Percentiles rank a stretch among this genome's conserved stretches.
These are phyloP conservation scores for Trachelipus rathkii DNA, from an alignment of 1,140 invertebrate genomes.

Conservation along the genomic window DNA sequence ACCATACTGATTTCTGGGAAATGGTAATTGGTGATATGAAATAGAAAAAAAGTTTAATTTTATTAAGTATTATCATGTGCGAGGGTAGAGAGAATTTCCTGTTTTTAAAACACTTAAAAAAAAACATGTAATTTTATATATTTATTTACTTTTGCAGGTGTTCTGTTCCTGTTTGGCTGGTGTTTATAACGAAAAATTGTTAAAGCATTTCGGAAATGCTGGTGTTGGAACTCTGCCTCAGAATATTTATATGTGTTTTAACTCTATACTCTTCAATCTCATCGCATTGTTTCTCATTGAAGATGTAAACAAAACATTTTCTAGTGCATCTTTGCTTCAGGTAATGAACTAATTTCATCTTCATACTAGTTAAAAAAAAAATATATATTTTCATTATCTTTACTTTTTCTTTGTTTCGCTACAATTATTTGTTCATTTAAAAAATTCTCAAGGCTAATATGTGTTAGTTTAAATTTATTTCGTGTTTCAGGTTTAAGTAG, in stretches of 20 bases:
- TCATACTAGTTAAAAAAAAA: background rate
- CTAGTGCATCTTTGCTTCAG: background rate
- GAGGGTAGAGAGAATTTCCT: too few species aligned
- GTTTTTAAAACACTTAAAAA: too few species aligned
- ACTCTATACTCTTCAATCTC: conserved; percentile 87
- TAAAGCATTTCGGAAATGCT: conserved; percentile 68
- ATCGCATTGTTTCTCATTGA: conserved; percentile 63
- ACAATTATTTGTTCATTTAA: too few species aligned
- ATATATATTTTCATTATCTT: background rate
- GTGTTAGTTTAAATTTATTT: too few species aligned
- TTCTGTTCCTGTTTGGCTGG: conserved; percentile 90
- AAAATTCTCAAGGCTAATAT: too few species aligned
- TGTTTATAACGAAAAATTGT: conserved; percentile 91
- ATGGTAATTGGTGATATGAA: too few species aligned
- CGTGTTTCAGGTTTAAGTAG: too few species aligned
- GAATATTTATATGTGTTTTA: conserved; percentile 93
- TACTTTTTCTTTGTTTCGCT: background rate
- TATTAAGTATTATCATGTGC: too few species aligned
- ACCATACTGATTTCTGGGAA: too few species aligned
- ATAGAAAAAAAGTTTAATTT: too few species aligned
- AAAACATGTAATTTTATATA: too few species aligned
- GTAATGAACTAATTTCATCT: background rate
- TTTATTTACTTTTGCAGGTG: conserved; percentile 62
- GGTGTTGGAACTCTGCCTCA: conserved; percentile 86
- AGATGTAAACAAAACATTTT: conserved; percentile 50